A percentile compares a stretch with the other conserved stretches of the same genome.
These are phyloP conservation scores for Gymnocephalus cernua DNA, from an alignment of 2,113 vertebrate genomes.

Conservation along the genomic window DNA sequence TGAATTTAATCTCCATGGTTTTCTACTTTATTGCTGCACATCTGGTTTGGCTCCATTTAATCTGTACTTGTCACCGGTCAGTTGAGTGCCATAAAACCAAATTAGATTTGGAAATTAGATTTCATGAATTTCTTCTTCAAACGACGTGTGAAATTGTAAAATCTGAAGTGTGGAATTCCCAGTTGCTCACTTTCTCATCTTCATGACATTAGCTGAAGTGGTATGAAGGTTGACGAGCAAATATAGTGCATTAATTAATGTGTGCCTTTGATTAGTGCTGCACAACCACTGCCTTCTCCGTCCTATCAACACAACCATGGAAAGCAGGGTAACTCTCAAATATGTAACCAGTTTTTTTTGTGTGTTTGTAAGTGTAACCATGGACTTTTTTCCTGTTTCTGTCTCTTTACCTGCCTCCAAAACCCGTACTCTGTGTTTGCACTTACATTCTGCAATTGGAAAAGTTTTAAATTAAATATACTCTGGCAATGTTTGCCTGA, in stretches of 20 bases:
- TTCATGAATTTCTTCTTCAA: conserved; percentile 24
- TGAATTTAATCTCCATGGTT: conserved; percentile 17
- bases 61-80: conserved; percentile 14
- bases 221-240: neutral
- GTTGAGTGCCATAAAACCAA: neutral
- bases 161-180: conserved; percentile 27
- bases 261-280: conserved; percentile 9
- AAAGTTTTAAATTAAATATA: conserved; percentile 42
- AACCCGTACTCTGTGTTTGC: conserved; percentile 4
- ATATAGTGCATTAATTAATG: conserved; percentile 5
- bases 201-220: neutral
- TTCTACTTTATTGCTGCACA: conserved; percentile 20
- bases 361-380: neutral
- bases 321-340: too few species aligned
- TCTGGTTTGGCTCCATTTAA: conserved; percentile 25
- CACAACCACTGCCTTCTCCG: neutral
- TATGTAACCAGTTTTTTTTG: too few species aligned
- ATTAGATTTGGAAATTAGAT: conserved; percentile 38
- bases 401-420: conserved; percentile 1
- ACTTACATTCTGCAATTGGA: conserved; percentile 24
- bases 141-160: conserved; percentile 27
- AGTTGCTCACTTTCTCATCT: neutral
- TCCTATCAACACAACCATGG: too few species aligned
- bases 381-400: neutral
- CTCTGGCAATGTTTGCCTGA: neutral